These are phyloP conservation scores for Egretta garzetta DNA, from an alignment of 2,113 vertebrate genomes.

Conservation along the genomic window DNA sequence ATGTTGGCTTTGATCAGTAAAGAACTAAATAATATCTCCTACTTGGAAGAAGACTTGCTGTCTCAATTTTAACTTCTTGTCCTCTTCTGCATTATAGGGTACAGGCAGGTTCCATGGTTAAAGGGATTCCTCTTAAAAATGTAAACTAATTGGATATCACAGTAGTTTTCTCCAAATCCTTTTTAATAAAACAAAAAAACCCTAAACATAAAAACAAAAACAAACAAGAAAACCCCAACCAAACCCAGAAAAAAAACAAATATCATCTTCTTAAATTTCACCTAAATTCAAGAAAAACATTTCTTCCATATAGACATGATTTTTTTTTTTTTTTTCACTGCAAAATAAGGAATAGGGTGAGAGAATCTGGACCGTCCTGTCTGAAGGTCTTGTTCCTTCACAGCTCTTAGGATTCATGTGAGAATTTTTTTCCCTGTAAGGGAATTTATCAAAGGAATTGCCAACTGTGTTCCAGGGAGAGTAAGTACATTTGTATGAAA, in stretches of 20 bases:
- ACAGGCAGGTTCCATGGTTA: not conserved
- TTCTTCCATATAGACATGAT: not conserved
- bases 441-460: not conserved
- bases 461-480: not conserved
- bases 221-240: not conserved
- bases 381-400: not conserved
- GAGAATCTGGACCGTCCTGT: not conserved
- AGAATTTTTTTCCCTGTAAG: not conserved
- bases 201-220: not conserved
- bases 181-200: not conserved
- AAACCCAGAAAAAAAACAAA: not conserved
- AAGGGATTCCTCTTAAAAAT: not conserved
- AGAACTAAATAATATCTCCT: not conserved
- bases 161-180: constrained; percentile 28
- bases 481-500: not conserved
- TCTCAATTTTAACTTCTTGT: not conserved
- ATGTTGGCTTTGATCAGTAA: not conserved
- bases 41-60: not conserved
- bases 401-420: not conserved
- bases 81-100: not conserved
- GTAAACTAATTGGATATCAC: not conserved
- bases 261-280: constrained; percentile 30
- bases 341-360: not conserved
- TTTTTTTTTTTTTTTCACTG: not conserved
- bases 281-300: constrained; percentile 7